These are phyloP conservation scores for Denticeps clupeoides DNA, from an alignment of 2,797 vertebrate genomes.

Conservation along the genomic window DNA sequence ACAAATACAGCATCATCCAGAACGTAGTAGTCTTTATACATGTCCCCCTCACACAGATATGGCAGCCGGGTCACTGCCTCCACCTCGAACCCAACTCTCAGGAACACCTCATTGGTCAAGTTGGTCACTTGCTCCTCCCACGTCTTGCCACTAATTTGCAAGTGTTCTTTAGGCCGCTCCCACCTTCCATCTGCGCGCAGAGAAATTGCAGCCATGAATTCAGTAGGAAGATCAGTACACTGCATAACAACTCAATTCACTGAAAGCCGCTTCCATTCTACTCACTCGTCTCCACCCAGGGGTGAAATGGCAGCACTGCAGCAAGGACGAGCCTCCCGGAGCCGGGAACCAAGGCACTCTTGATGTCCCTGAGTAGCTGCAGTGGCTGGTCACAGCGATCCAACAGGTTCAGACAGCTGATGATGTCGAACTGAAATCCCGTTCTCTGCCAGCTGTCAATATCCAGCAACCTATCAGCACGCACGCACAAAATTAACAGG, in stretches of 20 bases:
- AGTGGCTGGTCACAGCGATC: slow-evolving; percentile 90
- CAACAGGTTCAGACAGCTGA: slow-evolving; percentile 95
- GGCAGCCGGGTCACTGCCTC: slow-evolving; percentile 89
- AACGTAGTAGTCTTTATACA: slow-evolving; percentile 93
- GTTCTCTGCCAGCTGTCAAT: slow-evolving; percentile 87
- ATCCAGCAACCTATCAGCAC: slow-evolving; percentile 58
- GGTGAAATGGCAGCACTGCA: slow-evolving; percentile 86
- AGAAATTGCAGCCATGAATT: not conserved
- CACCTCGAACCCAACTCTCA: slow-evolving; percentile 73
- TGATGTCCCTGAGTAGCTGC: slow-evolving; percentile 77
- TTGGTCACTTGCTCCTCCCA: slow-evolving; percentile 95
- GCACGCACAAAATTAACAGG: too few species aligned
- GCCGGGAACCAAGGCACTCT: slow-evolving; percentile 71
- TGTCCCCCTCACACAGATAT: slow-evolving; percentile 93
- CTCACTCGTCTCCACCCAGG: slow-evolving; percentile 93
- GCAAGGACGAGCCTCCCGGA: slow-evolving; percentile 83
- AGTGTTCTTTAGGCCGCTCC: slow-evolving; percentile 79
- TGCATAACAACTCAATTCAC: not conserved
- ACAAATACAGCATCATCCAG: slow-evolving; percentile 92
- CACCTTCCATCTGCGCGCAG: slow-evolving; percentile 76
- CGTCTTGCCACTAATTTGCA: slow-evolving; percentile 75
- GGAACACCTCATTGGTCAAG: slow-evolving; percentile 72
- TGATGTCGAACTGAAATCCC: slow-evolving; percentile 84
- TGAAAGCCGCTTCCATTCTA: not conserved
- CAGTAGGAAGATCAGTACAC: not conserved